Evolutionary conservation across 2,888 invertebrate genomes (phyloP).

Genomic region (Gandaritis pyraliata): DNA sequence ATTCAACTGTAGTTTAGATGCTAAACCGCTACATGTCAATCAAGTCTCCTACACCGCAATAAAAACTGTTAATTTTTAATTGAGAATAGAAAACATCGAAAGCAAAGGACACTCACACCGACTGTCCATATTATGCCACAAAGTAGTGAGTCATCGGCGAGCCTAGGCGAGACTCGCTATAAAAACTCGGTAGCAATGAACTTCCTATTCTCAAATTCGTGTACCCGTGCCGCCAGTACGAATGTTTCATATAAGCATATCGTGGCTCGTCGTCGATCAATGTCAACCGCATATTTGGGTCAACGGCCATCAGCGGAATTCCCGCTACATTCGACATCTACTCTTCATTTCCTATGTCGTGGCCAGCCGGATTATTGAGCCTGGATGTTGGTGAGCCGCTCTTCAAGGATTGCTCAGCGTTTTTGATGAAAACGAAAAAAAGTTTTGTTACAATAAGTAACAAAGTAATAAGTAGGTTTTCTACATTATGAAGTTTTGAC

Average conservation of each 20-base stretch:
- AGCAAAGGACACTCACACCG: constrained; percentile 48
- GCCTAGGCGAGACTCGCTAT: constrained; percentile 61
- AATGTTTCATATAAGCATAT: constrained; percentile 73
- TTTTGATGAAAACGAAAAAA: constrained; percentile 1
- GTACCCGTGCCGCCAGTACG: constrained; percentile 53
- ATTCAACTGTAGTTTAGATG: constrained; percentile 53
- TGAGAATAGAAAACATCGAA: constrained; percentile 38
- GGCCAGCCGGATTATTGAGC: constrained; percentile 50
- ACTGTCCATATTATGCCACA: constrained; percentile 39
- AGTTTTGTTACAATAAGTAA: not conserved
- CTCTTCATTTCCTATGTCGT: constrained; percentile 71
- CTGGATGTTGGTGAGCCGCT: constrained; percentile 23
- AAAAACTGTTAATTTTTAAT: constrained; percentile 14
- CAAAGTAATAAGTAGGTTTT: not conserved
- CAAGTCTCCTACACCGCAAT: constrained; percentile 14
- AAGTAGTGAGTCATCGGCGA: constrained; percentile 62
- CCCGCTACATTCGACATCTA: constrained; percentile 64
- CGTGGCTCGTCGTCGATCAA: constrained; percentile 80
- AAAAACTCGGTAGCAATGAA: constrained; percentile 74
- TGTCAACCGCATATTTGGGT: constrained; percentile 83
- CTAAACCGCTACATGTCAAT: constrained; percentile 39
- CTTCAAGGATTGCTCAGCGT: constrained; percentile 6
- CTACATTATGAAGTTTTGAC: not conserved
- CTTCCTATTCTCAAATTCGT: constrained; percentile 70
- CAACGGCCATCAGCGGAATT: constrained; percentile 79